These are phyloP conservation scores for Thera obeliscata DNA, from an alignment of 2,888 invertebrate species.

Conservation along the genomic window DNA sequence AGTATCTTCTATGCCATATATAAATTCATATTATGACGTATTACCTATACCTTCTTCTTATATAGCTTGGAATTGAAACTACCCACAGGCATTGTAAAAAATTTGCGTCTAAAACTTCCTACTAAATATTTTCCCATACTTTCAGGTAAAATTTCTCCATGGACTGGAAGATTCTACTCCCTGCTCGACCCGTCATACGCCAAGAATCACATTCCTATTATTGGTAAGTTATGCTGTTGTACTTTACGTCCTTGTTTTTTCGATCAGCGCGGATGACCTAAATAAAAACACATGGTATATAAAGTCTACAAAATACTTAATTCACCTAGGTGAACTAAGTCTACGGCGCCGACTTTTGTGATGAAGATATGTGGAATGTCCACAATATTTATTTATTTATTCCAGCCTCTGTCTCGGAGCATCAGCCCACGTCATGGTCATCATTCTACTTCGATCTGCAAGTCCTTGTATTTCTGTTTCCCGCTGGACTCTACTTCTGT, in stretches of 20 bases:
- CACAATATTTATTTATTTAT: neutral
- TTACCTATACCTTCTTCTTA: too few relatives aligned
- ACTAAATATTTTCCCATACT: constrained; percentile 19
- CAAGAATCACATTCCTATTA: constrained; percentile 99
- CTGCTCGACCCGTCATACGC: constrained; percentile 98
- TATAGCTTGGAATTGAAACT: too few relatives aligned
- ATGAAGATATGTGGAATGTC: neutral
- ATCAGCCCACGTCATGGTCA: constrained; percentile 99
- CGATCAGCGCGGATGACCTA: too few relatives aligned
- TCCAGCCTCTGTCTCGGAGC: constrained; percentile 95
- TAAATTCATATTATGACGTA: too few relatives aligned
- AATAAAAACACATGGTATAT: too few relatives aligned
- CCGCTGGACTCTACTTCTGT: constrained; percentile 98
- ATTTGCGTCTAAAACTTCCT: too few relatives aligned
- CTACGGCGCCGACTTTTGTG: too few relatives aligned
- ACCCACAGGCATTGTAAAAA: too few relatives aligned
- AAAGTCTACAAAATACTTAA: too few relatives aligned
- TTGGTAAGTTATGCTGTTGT: constrained; percentile 81
- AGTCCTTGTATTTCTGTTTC: constrained; percentile 97
- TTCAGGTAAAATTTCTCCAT: constrained; percentile 95
- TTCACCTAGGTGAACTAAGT: too few relatives aligned
- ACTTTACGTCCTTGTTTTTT: too few relatives aligned
- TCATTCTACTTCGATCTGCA: constrained; percentile 99
- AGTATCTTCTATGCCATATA: too few relatives aligned
- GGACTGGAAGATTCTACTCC: constrained; percentile 99